Percentiles rank a stretch among this genome's conserved stretches.
phyloP scores from a whole-genome alignment of 2,113 vertebrate species.

The Boleophthalmus pectinirostris region DNA sequence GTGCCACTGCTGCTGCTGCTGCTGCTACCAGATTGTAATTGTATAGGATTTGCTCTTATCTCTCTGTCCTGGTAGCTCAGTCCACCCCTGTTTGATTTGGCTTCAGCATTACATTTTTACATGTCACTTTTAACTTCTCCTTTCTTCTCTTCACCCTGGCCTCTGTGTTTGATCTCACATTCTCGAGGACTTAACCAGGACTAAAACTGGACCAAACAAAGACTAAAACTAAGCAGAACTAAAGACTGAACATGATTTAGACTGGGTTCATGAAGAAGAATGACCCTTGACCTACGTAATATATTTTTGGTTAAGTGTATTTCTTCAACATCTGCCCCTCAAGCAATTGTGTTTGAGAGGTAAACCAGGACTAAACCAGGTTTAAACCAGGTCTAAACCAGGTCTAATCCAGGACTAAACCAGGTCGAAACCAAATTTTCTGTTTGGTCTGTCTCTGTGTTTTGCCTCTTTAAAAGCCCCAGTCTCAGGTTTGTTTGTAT shows the following conservation, averaged over 20 bases:
- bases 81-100: slow-evolving; percentile 59
- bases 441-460: slow-evolving; percentile 7
- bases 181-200: neutral
- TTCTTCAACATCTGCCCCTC: no score
- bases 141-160: neutral
- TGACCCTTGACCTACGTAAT: neutral
- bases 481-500: slow-evolving; percentile 64
- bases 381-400: neutral
- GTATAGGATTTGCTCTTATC: slow-evolving; percentile 14
- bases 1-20: no score
- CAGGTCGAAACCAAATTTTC: neutral
- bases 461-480: slow-evolving; percentile 21
- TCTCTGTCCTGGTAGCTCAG: slow-evolving; percentile 20
- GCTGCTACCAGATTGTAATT: no score
- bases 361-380: no score
- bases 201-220: neutral
- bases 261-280: neutral
- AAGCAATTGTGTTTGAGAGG: neutral
- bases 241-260: neutral
- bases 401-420: neutral
- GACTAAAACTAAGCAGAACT: neutral
- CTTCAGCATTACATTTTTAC: slow-evolving; percentile 30
- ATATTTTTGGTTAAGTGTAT: no score
- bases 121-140: slow-evolving; percentile 1
- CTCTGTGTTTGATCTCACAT: neutral